Base-by-base conservation (phyloP, 2,113 vertebrate species). In the Delphinapterus leucas region DNA sequence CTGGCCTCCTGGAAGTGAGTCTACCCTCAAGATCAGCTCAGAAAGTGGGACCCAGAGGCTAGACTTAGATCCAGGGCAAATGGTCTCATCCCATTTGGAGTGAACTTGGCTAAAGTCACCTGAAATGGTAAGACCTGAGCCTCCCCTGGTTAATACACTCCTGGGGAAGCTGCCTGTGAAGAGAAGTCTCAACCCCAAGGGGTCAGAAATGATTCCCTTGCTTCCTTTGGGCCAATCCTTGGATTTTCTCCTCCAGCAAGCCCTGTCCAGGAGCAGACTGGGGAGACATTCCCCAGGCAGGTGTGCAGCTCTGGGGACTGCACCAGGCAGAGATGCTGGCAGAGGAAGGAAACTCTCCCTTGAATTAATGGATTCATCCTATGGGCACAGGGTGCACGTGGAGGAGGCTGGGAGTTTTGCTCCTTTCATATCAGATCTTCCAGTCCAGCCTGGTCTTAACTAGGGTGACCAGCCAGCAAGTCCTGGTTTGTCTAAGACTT, bases 371-470 rank as follows among this genome's bases (percentile, higher is more conserved):
- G 18, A 23, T 33, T 68, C 5, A 21, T 8, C n/a, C 31, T 6
- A 0, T 7, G 49, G 5, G 7, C 8, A 12, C 21, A 2, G 61
- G 12, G 0, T 4, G 12, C 0, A 12, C 0, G 0, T 3, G 17
- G 71, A 38, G 23, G 33, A 55, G 18, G 65, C 41, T 25, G 26
- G 41, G 21, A 1, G 47, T 23, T 55, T 5, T 20, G 9, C 31
- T 21, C 4, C 10, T 47, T 65, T 33, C 13, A 4, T 15, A 20
- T 20, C 70, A 8, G 55, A 17, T 14, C 58, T 44, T 80, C 70
- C 21, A 7, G 31, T 0, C 36, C 25, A 73, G 10, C 26, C 74
- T 73, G 80, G 14, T 8, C 6, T 2, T 87, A 53, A 12, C 71
- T 44, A 15, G 55, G 18, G 20, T 2, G 55, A 58, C 28, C 47